phyloP scores from a whole-genome alignment of 1,140 invertebrate genomes.

The Drosophila ananassae region DNA sequence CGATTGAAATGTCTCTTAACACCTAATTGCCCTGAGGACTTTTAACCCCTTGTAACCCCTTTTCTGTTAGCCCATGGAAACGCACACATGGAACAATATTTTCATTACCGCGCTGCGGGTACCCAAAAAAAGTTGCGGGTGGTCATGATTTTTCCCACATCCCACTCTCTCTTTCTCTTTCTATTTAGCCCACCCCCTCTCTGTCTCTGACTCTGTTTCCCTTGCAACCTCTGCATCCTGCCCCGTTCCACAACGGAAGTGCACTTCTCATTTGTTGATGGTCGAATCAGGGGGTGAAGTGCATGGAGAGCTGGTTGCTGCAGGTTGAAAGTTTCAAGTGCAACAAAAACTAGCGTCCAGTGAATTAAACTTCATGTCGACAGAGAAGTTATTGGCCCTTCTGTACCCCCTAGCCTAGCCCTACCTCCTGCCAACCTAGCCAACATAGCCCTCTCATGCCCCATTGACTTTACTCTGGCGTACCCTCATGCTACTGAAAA shows the following conservation, averaged over 20 bases:
- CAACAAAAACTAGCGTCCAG: constrained; percentile 56
- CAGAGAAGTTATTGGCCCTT: constrained; percentile 55
- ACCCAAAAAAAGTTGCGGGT: constrained; percentile 72
- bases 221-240: neutral
- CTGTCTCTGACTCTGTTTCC: neutral
- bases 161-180: neutral
- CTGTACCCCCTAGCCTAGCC: neutral
- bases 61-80: neutral
- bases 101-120: constrained; percentile 67
- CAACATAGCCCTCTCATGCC: constrained; percentile 1
- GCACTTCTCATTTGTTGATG: constrained; percentile 46
- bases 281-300: constrained; percentile 13
- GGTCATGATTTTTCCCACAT: constrained; percentile 51
- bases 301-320: constrained; percentile 11
- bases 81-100: constrained; percentile 27
- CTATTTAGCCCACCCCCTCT: neutral
- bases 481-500: constrained; percentile 43
- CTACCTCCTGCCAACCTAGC: neutral
- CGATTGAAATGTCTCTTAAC: neutral
- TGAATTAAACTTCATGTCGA: constrained; percentile 50
- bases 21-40: neutral
- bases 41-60: neutral
- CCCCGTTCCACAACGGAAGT: constrained; percentile 26
- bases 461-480: constrained; percentile 16
- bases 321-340: constrained; percentile 75